Evolutionary conservation across 2,888 invertebrate species (phyloP), one percentile per base, ranked within the genome.

Genomic region (Caenorhabditis sinica): DNA sequence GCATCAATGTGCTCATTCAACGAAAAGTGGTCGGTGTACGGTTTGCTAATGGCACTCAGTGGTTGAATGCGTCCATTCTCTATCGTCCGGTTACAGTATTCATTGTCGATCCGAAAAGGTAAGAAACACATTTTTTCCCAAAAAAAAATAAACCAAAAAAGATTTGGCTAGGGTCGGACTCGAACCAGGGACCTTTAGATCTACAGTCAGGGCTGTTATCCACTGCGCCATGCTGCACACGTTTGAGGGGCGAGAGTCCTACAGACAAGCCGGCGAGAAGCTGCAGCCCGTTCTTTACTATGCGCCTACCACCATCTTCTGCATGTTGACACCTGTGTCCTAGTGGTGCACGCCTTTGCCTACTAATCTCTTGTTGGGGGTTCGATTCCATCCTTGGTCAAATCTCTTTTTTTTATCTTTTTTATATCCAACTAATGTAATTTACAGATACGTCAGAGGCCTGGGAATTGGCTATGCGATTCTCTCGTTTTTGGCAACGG

Each of bases 101-200:
- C 23, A 20, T 56, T 56, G 56, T 56, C 9, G 28, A 56, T 15
- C 56, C 56, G 56, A 28, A 28, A 15, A 28, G 56, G 56, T 56
- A 15, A 53, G n/a, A 51, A 51, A 5, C 9, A 17, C 20, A 23
- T 11, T 23, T 5, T 53, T 23, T 23, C 23, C n/a, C n/a, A n/a
- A 23, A 53, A 53, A 53, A 23, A 23, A 53, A 8, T 53, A 23
- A n/a, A 9, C n/a, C n/a, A n/a, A n/a, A n/a, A n/a, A n/a, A n/a
- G n/a, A n/a, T n/a, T n/a, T n/a, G n/a, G n/a, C n/a, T n/a, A n/a
- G n/a, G n/a, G n/a, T n/a, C n/a, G n/a, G n/a, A n/a, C n/a, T n/a
- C n/a, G n/a, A n/a, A n/a, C n/a, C n/a, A n/a, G n/a, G n/a, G n/a
- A n/a, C n/a, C n/a, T n/a, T n/a, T n/a, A n/a, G n/a, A n/a, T n/a